Conservation (phyloP, 2,113 vertebrate species). For the Alligator sinensis region DNA sequence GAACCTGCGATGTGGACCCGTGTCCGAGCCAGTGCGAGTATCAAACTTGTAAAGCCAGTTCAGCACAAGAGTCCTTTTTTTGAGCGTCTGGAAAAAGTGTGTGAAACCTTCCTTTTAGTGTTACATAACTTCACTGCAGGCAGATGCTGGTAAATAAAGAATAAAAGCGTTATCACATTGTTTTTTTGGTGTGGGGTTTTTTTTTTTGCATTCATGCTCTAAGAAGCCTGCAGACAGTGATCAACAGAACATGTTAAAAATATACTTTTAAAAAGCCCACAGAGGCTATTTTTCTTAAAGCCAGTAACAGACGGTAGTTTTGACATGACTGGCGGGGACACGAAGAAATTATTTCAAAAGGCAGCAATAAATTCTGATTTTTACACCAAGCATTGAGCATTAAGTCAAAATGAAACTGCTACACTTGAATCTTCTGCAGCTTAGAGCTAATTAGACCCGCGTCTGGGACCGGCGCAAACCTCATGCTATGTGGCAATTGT, state of each 20-base stretch:
- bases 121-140: conserved; percentile 19
- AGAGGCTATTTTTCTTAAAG: conserved; percentile 68
- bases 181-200: conserved; percentile 11
- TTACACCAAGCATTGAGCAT: conserved; percentile 71
- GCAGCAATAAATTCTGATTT: conserved; percentile 78
- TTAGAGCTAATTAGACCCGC: conserved; percentile 81
- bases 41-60: conserved; percentile 52
- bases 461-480: conserved; percentile 68
- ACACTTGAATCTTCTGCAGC: conserved; percentile 76
- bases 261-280: conserved; percentile 66
- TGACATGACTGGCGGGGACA: conserved; percentile 72
- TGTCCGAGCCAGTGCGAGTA: conserved; percentile 41
- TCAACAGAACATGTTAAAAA: conserved; percentile 78
- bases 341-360: conserved; percentile 74
- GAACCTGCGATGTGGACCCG: neutral
- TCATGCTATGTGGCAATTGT: conserved; percentile 71
- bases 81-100: conserved; percentile 26
- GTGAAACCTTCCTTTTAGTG: conserved; percentile 13
- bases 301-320: conserved; percentile 72
- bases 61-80: conserved; percentile 41
- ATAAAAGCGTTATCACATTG: conserved; percentile 49
- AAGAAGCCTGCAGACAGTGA: conserved; percentile 71
- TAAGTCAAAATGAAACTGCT: conserved; percentile 76
- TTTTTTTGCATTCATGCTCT: conserved; percentile 71
- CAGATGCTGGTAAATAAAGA: conserved; percentile 53